Percentiles rank a stretch among this genome's conserved stretches.
Conservation (phyloP, 2,888 invertebrate species). For the Chymomyza caudatula region DNA sequence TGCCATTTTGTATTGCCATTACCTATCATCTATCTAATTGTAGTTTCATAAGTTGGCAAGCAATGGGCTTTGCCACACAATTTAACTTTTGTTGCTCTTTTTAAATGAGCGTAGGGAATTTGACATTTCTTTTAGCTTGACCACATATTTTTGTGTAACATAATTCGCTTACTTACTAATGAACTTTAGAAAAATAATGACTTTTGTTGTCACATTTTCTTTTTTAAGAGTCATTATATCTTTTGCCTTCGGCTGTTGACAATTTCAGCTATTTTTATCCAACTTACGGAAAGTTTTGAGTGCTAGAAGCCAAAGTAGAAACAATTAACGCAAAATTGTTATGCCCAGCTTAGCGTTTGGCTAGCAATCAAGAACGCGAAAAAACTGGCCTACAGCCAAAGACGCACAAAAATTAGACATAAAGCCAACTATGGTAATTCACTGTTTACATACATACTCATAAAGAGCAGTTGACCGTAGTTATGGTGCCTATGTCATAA, state of each 20-base stretch:
- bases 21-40: not conserved
- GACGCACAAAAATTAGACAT: not conserved
- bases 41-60: too few species aligned
- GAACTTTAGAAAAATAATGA: not conserved
- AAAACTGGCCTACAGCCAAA: not conserved
- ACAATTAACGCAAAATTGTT: not conserved
- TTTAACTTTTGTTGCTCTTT: too few species aligned
- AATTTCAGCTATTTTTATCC: not conserved
- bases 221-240: not conserved
- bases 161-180: not conserved
- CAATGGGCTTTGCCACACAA: too few species aligned
- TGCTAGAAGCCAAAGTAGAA: not conserved
- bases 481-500: not conserved
- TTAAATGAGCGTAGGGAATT: not conserved
- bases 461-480: not conserved
- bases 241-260: not conserved
- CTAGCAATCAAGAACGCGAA: not conserved
- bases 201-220: too few species aligned
- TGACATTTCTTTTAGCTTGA: not conserved
- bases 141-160: not conserved
- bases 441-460: not conserved
- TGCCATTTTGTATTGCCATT: not conserved
- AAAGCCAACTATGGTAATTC: not conserved
- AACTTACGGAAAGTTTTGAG: not conserved
- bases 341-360: not conserved